Evolutionary conservation across 2,888 invertebrate genomes (phyloP).

Genomic region (Drosophila mimica): DNA sequence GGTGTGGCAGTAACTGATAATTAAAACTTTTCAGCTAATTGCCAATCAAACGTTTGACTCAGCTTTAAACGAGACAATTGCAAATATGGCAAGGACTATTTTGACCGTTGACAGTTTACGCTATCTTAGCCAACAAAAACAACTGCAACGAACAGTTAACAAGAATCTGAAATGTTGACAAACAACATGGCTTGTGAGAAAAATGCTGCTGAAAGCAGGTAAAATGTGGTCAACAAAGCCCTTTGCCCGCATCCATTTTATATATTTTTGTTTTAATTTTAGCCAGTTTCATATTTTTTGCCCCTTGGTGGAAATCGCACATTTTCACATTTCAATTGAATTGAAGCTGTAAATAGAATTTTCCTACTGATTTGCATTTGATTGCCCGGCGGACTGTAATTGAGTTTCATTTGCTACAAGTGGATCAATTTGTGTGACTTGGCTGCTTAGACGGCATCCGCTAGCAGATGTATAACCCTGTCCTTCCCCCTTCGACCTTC

Average conservation of each 20-base stretch:
- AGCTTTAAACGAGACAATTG: background rate
- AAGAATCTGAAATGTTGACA: background rate
- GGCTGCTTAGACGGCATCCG: slow-evolving; percentile 27
- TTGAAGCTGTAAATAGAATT: slow-evolving; percentile 15
- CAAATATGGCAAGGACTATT: background rate
- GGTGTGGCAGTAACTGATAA: background rate
- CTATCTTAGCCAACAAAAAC: background rate
- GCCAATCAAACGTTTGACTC: background rate
- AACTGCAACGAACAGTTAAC: background rate
- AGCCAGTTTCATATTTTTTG: background rate
- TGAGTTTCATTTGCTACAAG: slow-evolving; percentile 51
- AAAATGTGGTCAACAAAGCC: background rate
- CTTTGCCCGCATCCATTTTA: no score
- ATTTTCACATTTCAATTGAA: background rate
- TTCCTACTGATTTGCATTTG: slow-evolving; percentile 33
- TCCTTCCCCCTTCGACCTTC: no score
- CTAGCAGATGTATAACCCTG: slow-evolving; percentile 1
- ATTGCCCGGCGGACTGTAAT: slow-evolving; percentile 16
- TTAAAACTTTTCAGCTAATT: background rate
- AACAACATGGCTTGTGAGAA: background rate
- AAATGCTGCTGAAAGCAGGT: background rate
- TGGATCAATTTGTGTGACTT: slow-evolving; percentile 68
- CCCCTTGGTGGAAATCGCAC: background rate
- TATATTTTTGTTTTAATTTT: background rate
- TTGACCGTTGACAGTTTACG: background rate